phyloP scores from a whole-genome alignment of 2,113 vertebrate genomes.

The Regulus satrapa region DNA sequence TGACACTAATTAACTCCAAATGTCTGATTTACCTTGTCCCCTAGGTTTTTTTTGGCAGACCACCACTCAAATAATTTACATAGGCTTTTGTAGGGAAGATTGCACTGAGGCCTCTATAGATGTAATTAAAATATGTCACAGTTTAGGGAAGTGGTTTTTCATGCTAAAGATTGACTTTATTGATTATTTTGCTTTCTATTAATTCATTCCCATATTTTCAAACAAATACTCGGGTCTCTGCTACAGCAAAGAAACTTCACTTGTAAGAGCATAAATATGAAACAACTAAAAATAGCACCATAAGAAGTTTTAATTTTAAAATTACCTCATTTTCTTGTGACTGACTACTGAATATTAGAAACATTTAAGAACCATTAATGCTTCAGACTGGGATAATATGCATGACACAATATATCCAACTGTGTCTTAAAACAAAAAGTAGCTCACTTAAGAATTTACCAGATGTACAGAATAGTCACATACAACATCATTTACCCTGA shows the following conservation, averaged over 20 bases:
- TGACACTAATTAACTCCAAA: background rate
- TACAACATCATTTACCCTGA: background rate
- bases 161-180: background rate
- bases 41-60: background rate
- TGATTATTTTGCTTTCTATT: background rate
- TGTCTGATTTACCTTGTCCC: background rate
- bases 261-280: background rate
- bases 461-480: background rate
- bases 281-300: background rate
- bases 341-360: background rate
- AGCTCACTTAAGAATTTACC: background rate
- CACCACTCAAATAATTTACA: background rate
- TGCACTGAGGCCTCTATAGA: background rate
- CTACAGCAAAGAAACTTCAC: background rate
- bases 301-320: background rate
- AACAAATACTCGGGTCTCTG: background rate
- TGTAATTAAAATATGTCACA: background rate
- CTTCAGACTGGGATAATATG: background rate
- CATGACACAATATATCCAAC: background rate
- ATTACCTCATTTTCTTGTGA: background rate
- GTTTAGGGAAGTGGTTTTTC: background rate
- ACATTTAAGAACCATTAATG: background rate
- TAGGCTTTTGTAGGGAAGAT: background rate
- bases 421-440: background rate
- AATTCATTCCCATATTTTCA: background rate